These are phyloP conservation scores for Sarcophaga rosellei DNA, from an alignment of 2,888 invertebrate species.

Conservation along the genomic window DNA sequence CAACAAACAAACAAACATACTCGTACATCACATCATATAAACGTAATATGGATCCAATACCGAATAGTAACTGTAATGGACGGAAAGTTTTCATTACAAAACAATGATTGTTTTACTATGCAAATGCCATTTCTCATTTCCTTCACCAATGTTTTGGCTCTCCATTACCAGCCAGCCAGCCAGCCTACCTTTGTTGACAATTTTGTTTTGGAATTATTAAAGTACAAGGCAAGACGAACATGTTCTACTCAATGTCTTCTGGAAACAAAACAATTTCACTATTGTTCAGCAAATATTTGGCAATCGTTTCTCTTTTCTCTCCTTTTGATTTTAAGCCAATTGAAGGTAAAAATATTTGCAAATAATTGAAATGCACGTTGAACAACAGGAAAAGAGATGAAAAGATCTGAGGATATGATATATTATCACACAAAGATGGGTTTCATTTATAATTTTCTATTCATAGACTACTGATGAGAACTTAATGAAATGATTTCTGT, in stretches of 20 bases:
- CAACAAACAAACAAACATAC: too few relatives aligned
- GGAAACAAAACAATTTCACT: constrained; percentile 22
- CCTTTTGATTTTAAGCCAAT: constrained; percentile 56
- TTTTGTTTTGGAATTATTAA: background rate
- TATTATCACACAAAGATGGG: background rate
- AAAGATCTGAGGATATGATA: background rate
- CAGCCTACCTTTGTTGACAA: background rate
- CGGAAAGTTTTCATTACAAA: constrained; percentile 46
- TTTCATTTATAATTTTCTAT: too few relatives aligned
- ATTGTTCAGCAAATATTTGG: constrained; percentile 53
- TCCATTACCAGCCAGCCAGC: background rate
- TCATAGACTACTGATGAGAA: too few relatives aligned
- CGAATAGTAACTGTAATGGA: constrained; percentile 9
- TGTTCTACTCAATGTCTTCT: constrained; percentile 9
- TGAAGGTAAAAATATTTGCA: constrained; percentile 28
- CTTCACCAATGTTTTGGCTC: background rate
- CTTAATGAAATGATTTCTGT: too few relatives aligned
- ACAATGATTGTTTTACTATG: constrained; percentile 49
- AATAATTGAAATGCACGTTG: constrained; percentile 45
- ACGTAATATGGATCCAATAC: background rate
- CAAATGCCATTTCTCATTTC: constrained; percentile 43
- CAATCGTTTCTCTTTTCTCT: constrained; percentile 42
- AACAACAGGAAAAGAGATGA: constrained; percentile 17
- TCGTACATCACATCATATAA: too few relatives aligned
- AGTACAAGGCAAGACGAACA: background rate